A percentile compares a stretch with the other conserved stretches of the same genome.
Conservation (phyloP, 2,888 invertebrate genomes). For the Agrochola lychnidis region DNA sequence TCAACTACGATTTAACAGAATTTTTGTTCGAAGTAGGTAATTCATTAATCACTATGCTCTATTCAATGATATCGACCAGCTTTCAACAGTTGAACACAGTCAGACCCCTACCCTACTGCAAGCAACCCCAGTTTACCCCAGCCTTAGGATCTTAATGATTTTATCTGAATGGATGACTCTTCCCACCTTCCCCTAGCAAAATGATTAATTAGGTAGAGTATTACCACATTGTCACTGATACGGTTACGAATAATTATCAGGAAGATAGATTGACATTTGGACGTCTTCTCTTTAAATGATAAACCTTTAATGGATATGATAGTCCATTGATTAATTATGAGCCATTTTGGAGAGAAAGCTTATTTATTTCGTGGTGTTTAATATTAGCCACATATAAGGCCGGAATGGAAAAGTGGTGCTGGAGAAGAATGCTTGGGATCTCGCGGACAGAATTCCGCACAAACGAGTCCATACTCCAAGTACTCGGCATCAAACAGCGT, state of each 20-base stretch:
- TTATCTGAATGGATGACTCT: conserved; percentile 33
- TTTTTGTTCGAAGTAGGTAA: too few species aligned
- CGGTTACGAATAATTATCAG: neutral
- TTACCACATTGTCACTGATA: conserved; percentile 36
- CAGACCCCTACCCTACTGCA: conserved; percentile 1
- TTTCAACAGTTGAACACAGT: neutral
- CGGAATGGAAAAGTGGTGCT: neutral
- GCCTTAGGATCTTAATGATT: conserved; percentile 2
- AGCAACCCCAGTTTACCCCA: conserved; percentile 3
- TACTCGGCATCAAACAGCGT: too few species aligned
- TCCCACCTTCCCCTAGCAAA: neutral
- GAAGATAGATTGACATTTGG: neutral
- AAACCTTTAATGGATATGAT: neutral
- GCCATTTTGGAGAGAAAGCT: neutral
- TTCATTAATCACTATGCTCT: conserved; percentile 2
- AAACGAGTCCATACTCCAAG: too few species aligned
- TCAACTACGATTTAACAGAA: too few species aligned
- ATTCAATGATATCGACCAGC: neutral
- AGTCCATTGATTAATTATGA: neutral
- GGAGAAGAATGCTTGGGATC: too few species aligned
- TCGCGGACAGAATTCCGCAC: too few species aligned
- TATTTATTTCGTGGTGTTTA: neutral
- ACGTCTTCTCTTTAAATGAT: neutral
- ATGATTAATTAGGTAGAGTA: conserved; percentile 10
- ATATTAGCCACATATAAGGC: neutral